phyloP scores from a whole-genome alignment of 2,113 vertebrate genomes.

The Chiloscyllium plagiosum region DNA sequence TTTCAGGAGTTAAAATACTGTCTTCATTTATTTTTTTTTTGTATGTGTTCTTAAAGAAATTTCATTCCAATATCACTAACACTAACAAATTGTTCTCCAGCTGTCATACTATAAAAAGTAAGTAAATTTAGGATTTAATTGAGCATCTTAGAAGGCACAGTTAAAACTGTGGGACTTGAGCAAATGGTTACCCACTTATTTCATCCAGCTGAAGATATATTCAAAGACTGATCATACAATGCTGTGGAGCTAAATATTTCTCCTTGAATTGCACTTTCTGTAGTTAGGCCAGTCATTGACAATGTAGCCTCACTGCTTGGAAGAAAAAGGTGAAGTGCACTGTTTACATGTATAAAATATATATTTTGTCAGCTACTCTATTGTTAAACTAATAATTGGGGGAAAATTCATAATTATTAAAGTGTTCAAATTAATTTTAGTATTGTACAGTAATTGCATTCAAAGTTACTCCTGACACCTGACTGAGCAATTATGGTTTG shows the following conservation, averaged over 20 bases:
- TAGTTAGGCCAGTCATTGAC: neutral
- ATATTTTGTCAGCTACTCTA: neutral
- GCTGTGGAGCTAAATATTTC: neutral
- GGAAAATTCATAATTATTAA: neutral
- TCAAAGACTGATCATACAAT: neutral
- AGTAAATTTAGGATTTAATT: neutral
- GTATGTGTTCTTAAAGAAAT: neutral
- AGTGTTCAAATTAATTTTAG: neutral
- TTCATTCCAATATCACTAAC: too few relatives aligned
- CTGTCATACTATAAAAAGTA: neutral
- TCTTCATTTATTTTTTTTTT: neutral
- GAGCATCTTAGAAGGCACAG: neutral
- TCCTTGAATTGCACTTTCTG: neutral
- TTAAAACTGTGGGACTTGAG: neutral
- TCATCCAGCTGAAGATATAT: neutral
- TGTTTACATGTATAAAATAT: neutral
- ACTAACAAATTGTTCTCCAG: neutral
- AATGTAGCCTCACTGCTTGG: neutral
- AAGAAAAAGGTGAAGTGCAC: neutral
- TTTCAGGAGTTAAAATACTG: neutral
- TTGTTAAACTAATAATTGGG: neutral
- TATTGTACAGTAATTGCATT: too few relatives aligned
- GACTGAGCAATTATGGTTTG: neutral
- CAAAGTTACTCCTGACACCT: neutral
- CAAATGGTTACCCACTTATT: neutral